phyloP scores from a whole-genome alignment of 1,140 invertebrate genomes.

The Pteromalus puparum region DNA sequence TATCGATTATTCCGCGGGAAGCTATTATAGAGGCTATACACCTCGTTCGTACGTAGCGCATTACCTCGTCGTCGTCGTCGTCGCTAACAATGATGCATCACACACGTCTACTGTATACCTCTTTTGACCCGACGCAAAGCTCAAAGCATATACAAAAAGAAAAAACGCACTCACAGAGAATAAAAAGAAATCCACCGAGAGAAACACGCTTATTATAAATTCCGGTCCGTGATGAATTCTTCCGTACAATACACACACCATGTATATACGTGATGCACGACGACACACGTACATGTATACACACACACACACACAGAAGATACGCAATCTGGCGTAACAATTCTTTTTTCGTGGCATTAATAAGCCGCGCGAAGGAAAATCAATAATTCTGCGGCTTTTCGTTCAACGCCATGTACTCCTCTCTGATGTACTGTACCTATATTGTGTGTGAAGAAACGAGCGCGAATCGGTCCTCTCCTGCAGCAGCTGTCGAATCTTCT shows the following conservation, averaged over 20 bases:
- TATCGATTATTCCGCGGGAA: constrained; percentile 44
- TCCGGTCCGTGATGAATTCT: no score
- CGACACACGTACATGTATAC: not conserved
- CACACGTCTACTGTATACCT: not conserved
- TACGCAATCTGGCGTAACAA: not conserved
- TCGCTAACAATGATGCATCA: not conserved
- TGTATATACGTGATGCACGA: not conserved
- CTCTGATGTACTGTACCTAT: not conserved
- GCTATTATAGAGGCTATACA: constrained; percentile 36
- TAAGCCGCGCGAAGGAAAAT: constrained; percentile 1
- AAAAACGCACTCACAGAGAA: no score
- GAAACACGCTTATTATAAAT: no score
- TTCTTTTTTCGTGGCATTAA: constrained; percentile 13
- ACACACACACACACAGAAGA: not conserved
- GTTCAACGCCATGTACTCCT: not conserved
- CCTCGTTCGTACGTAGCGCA: not conserved
- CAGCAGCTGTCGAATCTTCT: no score
- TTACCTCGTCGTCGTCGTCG: not conserved
- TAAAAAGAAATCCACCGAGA: no score
- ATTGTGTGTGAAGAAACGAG: not conserved
- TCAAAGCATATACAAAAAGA: no score
- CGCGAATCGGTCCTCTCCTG: not conserved
- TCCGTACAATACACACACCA: not conserved
- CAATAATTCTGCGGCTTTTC: constrained; percentile 3
- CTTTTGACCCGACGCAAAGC: not conserved